Conservation (phyloP, 2,113 vertebrate species). For the Alosa alosa region DNA sequence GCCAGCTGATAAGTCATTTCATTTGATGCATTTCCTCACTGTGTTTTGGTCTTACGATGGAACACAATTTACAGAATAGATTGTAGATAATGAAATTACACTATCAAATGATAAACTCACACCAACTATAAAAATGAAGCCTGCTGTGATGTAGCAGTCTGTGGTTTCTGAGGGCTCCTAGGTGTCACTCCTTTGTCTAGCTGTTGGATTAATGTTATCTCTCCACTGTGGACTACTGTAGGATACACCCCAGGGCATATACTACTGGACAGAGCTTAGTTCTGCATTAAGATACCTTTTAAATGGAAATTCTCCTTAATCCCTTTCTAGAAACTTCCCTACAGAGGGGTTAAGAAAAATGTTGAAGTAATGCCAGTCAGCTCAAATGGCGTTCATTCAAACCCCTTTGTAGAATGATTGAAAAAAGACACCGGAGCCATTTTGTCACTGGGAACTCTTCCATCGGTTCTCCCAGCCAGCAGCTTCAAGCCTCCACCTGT, state of each 20-base stretch:
- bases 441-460: background rate
- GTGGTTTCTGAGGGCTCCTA: background rate
- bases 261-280: background rate
- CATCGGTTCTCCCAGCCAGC: background rate
- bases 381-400: background rate
- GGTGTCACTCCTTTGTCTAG: background rate
- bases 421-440: background rate
- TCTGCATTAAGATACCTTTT: background rate
- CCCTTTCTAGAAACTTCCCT: background rate
- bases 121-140: background rate
- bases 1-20: background rate
- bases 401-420: background rate
- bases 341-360: background rate
- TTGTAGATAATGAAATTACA: background rate
- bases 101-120: background rate
- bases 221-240: background rate
- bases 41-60: background rate
- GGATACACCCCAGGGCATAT: background rate
- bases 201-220: background rate
- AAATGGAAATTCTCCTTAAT: background rate
- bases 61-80: background rate
- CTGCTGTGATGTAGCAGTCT: background rate
- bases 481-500: background rate
- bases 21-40: background rate
- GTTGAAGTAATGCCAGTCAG: background rate